These are phyloP conservation scores for Eueremaeus valkanovi DNA, from an alignment of 2,888 invertebrate species.

Conservation along the genomic window DNA sequence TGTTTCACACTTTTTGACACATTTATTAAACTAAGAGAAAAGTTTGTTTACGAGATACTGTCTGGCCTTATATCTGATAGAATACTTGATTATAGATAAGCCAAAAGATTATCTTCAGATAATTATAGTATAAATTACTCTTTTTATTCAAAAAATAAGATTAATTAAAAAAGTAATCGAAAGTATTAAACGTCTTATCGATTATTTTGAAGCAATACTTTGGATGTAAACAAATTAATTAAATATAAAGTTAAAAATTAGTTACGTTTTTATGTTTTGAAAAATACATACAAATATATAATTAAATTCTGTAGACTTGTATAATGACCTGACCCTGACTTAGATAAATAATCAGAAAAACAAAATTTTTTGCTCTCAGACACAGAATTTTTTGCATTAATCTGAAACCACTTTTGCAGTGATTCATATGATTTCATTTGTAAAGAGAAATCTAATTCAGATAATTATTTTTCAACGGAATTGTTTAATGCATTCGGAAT, in stretches of 20 bases:
- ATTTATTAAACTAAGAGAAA: not conserved
- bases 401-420: not conserved
- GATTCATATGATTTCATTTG: not conserved
- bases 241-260: too few relatives aligned
- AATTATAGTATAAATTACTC: not conserved
- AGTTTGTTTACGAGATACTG: not conserved
- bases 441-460: not conserved
- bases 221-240: not conserved
- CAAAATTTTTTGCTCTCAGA: constrained; percentile 9
- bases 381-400: constrained; percentile 8
- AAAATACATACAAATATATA: not conserved
- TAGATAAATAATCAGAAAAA: not conserved
- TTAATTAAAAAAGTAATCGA: not conserved
- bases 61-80: constrained; percentile 11
- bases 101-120: constrained; percentile 8
- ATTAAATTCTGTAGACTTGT: not conserved
- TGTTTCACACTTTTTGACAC: too few relatives aligned
- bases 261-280: too few relatives aligned
- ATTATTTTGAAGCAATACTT: not conserved
- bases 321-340: constrained; percentile 35
- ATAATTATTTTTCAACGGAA: too few relatives aligned
- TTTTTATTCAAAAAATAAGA: not conserved
- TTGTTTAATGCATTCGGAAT: too few relatives aligned
- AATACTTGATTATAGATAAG: not conserved
- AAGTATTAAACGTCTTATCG: not conserved